Evolutionary conservation across 2,888 invertebrate genomes (phyloP), one percentile per base, ranked within the genome.

Genomic region (Teinopalpus imperialis): DNA sequence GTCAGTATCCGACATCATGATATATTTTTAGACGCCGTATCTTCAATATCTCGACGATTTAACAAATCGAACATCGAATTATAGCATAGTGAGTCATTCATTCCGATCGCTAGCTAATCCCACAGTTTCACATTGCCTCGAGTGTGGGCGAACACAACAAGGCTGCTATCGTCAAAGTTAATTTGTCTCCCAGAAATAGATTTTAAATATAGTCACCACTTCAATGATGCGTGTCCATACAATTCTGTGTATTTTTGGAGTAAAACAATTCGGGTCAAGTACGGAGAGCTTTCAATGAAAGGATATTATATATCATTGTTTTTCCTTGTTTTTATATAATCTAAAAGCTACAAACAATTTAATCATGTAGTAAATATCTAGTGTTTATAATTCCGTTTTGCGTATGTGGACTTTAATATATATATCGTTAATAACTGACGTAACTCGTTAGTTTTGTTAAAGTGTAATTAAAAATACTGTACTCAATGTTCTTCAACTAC

Each of bases 121-220:
- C 51, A 61, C 68, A 76, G 80, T 81, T 83, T 82, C 67, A 59
- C 74, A 51, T 52, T 60, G 56, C 59, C 51, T 61, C 64, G 56
- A 67, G 71, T 78, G 87, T 87, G 75, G 87, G 86, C 66, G 75
- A 65, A 58, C 57, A 74, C 63, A 82, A 85, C 86, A 83, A 86
- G 81, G 79, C 77, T 80, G 68, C 57, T 78, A 77, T 77, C 68
- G 68, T 74, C 74, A 73, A 72, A 70, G 76, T 74, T 74, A 72
- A 68, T 69, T 59, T 61, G 58, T 61, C 61, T 64, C 58, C 63
- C 69, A 62, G 61, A 71, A 78, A 80, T 72, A 74, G 72, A 61
- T 59, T 59, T 69, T 69, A 77, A 67, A 77, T 71, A 69, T 78
- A 81, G 70, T 14, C 13, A 66, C 48, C 56, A 53, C 59, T 52